Evolutionary conservation across 2,888 invertebrate species (phyloP).

Genomic region (Mythimna impura): DNA sequence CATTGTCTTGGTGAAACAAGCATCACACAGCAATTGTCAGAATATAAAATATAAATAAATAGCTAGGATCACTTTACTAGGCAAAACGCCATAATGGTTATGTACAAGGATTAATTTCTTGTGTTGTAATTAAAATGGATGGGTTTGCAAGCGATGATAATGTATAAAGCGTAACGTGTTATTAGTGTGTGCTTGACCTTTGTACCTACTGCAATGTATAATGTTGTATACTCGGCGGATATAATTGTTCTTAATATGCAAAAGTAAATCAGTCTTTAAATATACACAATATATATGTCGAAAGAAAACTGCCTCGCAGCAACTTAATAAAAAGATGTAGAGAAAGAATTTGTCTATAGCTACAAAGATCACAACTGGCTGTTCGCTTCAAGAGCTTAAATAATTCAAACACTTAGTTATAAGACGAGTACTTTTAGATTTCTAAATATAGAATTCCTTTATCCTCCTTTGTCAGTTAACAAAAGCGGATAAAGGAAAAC

Average conservation of each 20-base stretch:
- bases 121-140: constrained; percentile 37
- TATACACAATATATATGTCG: too few species aligned
- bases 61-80: constrained; percentile 15
- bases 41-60: not conserved
- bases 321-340: not conserved
- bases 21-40: constrained; percentile 15
- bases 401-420: not conserved
- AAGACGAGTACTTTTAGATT: not conserved
- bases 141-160: constrained; percentile 36
- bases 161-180: constrained; percentile 22
- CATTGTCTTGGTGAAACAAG: constrained; percentile 11
- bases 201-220: constrained; percentile 28
- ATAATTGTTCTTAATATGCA: not conserved
- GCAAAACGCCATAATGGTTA: constrained; percentile 23
- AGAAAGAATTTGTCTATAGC: not conserved
- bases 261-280: not conserved
- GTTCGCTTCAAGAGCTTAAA: not conserved
- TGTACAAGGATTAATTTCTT: constrained; percentile 20
- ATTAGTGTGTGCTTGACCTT: constrained; percentile 40
- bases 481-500: not conserved
- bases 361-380: not conserved
- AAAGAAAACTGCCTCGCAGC: not conserved
- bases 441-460: not conserved
- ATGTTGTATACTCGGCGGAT: constrained; percentile 4
- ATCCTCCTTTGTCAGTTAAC: not conserved